Base-by-base conservation (phyloP, 2,888 invertebrate species). In the Heliconius ismenius region DNA sequence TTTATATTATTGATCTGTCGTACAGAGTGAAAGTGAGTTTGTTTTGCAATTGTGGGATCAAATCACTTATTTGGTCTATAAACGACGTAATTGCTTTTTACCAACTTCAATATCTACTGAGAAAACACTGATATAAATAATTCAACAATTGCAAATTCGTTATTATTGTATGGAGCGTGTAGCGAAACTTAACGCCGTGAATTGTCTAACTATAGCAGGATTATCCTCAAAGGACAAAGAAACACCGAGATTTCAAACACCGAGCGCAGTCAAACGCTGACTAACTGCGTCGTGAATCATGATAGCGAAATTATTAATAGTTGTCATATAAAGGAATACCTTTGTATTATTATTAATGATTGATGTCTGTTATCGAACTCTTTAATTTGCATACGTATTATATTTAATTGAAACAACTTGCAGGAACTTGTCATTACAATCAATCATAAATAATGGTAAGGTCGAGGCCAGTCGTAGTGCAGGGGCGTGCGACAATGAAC, bases 331-430 rank as follows among this genome's bases (percentile, higher is more conserved):
- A 39, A 21, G 65, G 39, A 67, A 67, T 6, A n/a, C 24, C 15
- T 67, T 67, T 67, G 24, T 67, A 24, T 67, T 39, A 43, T 67
- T 67, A 67, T 67, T 39, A 43, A 67, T 67, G 67, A 43, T 67
- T 67, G 10, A 65, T 36, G 64, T 39, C 39, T 15, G 43, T 39
- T 24, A n/a, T 39, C 36, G 36, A 15, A 39, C 67, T 43, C n/a
- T 4, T 32, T 65, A 67, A 67, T 67, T 39, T 67, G 67, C 39
- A 24, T 39, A 39, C n/a, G 7, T 24, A 39, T 43, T 62, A 62
- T 63, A 39, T 60, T 63, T 62, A 36, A 63, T 39, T 43, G 21
- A 62, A 73, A 39, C 24, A 60, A 9, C 60, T 60, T 39, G 36
- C 26, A 62, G 72, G 39, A 62, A 73, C 39, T 63, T 73, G 62